These are phyloP conservation scores for Drosophila melanogaster DNA, from an alignment of 1,140 invertebrate genomes.

Conservation along the genomic window DNA sequence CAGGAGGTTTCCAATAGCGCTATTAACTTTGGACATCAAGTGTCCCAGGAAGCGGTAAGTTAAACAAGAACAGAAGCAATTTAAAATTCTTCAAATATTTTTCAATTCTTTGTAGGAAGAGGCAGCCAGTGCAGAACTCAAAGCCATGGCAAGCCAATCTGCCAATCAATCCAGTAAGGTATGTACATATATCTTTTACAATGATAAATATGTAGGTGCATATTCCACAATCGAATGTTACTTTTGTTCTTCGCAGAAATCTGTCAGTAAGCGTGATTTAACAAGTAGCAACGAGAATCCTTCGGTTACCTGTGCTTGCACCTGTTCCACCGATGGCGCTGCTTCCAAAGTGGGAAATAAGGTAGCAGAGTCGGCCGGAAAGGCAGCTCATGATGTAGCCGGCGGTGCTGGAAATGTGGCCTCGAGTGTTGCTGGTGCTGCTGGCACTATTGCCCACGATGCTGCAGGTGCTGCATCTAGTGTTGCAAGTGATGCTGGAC, in stretches of 20 bases:
- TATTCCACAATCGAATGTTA: neutral
- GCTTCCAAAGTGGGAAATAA: neutral
- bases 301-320: constrained; percentile 13
- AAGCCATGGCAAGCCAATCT: neutral
- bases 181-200: neutral
- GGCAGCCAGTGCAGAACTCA: constrained; percentile 10
- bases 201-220: no score
- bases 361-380: neutral
- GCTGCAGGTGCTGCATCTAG: constrained; percentile 7
- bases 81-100: neutral
- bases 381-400: neutral
- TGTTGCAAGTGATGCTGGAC: constrained; percentile 2
- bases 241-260: neutral
- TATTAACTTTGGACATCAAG: constrained; percentile 22
- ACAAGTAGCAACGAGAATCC: neutral
- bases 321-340: constrained; percentile 3
- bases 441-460: constrained; percentile 1
- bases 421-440: constrained; percentile 7
- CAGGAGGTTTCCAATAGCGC: constrained; percentile 19
- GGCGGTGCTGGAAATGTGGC: neutral
- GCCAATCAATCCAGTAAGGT: neutral
- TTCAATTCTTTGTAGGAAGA: constrained; percentile 4
- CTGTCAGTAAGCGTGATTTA: neutral
- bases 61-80: neutral
- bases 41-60: constrained; percentile 30